A percentile compares a stretch with the other conserved stretches of the same genome.
Evolutionary conservation across 2,113 vertebrate species (phyloP).

Genomic region (Vireo altiloquus): DNA sequence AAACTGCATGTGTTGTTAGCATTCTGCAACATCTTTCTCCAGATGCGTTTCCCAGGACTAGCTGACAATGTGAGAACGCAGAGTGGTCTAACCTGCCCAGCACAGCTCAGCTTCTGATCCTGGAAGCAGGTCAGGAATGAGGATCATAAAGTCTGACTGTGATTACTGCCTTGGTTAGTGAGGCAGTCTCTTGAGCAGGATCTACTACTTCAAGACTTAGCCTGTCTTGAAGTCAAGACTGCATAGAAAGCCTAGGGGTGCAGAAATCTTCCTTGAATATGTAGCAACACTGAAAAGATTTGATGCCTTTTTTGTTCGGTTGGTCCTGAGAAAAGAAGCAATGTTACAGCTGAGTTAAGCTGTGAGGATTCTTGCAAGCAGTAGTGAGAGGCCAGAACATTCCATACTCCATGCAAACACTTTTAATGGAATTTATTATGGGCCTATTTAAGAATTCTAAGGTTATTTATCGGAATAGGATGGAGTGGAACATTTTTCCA

Average conservation of each 20-base stretch:
- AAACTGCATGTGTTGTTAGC: neutral
- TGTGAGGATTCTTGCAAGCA: neutral
- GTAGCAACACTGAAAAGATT: neutral
- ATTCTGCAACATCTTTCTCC: neutral
- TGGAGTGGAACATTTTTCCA: neutral
- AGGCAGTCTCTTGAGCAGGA: neutral
- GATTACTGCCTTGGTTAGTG: neutral
- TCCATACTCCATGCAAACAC: fast-evolving
- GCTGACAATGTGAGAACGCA: neutral
- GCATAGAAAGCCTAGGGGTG: neutral
- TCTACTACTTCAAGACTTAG: neutral
- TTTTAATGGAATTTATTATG: neutral
- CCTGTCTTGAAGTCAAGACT: neutral
- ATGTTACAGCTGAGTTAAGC: neutral
- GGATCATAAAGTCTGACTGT: neutral
- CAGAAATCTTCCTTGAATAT: neutral
- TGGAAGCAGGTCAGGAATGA: neutral
- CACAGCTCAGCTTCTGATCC: neutral
- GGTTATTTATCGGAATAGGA: neutral
- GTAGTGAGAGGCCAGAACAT: neutral
- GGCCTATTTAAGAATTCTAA: neutral
- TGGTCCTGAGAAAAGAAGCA: neutral
- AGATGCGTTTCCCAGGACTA: neutral
- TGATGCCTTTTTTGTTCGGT: neutral
- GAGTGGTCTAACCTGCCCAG: neutral